phyloP scores from a whole-genome alignment of 2,113 vertebrate species.

The Suricata suricatta region DNA sequence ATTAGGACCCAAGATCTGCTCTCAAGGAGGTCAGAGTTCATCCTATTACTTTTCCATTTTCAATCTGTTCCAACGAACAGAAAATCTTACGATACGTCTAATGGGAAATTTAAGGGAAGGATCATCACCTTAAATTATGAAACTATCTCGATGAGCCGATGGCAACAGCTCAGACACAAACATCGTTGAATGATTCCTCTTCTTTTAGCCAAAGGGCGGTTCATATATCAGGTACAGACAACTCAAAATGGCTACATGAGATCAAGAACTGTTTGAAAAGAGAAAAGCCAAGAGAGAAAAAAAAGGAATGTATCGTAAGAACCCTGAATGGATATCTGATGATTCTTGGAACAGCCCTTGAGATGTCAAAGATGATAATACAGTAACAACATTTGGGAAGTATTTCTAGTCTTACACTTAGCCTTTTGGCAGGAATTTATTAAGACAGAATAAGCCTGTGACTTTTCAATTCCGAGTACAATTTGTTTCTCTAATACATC shows the following conservation, averaged over 20 bases:
- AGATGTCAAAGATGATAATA: conserved; percentile 96
- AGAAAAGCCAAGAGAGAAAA: conserved; percentile 26
- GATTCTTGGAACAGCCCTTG: conserved; percentile 80
- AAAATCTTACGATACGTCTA: background rate
- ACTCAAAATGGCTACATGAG: conserved; percentile 74
- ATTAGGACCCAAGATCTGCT: background rate
- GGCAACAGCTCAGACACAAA: background rate
- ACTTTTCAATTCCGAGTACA: conserved; percentile 99
- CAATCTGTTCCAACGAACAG: background rate
- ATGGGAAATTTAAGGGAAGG: conserved; percentile 38
- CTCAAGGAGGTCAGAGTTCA: background rate
- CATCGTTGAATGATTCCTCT: conserved; percentile 50
- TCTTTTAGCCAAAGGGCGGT: conserved; percentile 54
- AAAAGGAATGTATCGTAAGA: conserved; percentile 78
- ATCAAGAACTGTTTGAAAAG: conserved; percentile 54
- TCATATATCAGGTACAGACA: conserved; percentile 67
- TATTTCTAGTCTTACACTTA: conserved; percentile 94
- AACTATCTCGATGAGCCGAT: background rate
- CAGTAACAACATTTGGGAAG: conserved; percentile 93
- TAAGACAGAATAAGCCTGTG: conserved; percentile 98
- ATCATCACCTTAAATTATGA: conserved; percentile 3
- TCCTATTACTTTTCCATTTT: background rate
- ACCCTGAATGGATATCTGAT: conserved; percentile 77
- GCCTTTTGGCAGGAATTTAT: conserved; percentile 98
- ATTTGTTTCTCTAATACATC: conserved; percentile 99